phyloP scores from a whole-genome alignment of 2,113 vertebrate genomes.

The Todiramphus chloris region DNA sequence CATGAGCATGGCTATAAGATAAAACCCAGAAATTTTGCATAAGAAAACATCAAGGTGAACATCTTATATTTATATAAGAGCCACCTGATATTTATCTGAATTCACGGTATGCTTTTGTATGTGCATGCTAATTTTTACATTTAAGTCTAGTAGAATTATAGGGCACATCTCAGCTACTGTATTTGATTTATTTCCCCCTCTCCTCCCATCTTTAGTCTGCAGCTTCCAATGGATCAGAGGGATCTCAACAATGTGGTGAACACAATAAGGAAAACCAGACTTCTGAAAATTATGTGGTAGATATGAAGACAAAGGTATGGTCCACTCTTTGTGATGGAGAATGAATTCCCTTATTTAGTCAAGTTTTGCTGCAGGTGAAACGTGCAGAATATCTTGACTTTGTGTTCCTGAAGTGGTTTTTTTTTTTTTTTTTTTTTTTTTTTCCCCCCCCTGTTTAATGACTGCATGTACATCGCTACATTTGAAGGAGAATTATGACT shows the following conservation, averaged over 20 bases:
- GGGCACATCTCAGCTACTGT: background rate
- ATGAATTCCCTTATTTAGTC: background rate
- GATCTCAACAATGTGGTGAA: slow-evolving; percentile 40
- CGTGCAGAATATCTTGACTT: background rate
- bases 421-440: background rate
- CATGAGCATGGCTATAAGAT: background rate
- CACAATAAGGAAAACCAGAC: slow-evolving; percentile 58
- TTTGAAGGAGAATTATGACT: background rate
- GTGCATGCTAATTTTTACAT: background rate
- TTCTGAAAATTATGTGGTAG: slow-evolving; percentile 55
- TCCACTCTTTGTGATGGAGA: background rate
- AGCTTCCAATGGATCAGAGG: slow-evolving; percentile 65
- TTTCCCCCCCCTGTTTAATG: background rate
- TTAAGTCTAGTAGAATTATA: background rate
- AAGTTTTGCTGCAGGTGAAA: background rate
- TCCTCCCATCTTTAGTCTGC: slow-evolving; percentile 54
- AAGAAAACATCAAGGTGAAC: background rate
- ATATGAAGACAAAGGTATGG: slow-evolving; percentile 74
- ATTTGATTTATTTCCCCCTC: background rate
- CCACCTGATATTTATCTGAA: background rate
- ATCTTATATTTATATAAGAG: background rate
- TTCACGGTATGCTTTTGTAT: background rate
- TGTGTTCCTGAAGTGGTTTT: background rate
- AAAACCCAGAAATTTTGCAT: background rate
- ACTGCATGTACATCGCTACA: background rate